These are phyloP conservation scores for Patella pellucida DNA, from an alignment of 2,888 invertebrate genomes.

Conservation along the genomic window DNA sequence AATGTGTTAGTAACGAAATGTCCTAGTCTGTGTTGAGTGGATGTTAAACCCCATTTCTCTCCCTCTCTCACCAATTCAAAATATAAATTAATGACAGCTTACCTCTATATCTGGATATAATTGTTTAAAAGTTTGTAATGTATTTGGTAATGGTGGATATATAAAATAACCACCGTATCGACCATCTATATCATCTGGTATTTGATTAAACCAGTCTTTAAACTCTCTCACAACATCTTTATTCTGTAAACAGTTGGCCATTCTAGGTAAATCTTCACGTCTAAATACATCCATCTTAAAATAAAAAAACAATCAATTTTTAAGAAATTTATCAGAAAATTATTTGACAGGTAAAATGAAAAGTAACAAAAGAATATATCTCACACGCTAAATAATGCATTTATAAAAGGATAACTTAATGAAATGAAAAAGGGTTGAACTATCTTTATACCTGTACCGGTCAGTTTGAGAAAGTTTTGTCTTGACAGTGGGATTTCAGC, in stretches of 20 bases:
- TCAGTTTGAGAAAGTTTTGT: too few relatives aligned
- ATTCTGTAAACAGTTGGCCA: too few relatives aligned
- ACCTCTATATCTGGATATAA: conserved; percentile 26
- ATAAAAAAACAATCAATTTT: neutral
- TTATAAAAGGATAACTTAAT: too few relatives aligned
- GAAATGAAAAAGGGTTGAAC: too few relatives aligned
- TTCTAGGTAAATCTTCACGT: neutral
- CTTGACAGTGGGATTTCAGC: too few relatives aligned
- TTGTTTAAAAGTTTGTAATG: conserved; percentile 22
- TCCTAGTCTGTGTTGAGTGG: too few relatives aligned
- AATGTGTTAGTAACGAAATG: too few relatives aligned
- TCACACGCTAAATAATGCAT: too few relatives aligned
- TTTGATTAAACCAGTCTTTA: neutral
- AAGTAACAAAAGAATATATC: too few relatives aligned
- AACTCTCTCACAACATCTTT: neutral
- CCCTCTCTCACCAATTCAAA: too few relatives aligned
- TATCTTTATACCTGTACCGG: too few relatives aligned
- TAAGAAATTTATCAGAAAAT: neutral
- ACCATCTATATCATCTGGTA: neutral
- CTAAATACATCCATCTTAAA: neutral
- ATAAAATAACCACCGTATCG: conserved; percentile 34
- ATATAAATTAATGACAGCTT: neutral
- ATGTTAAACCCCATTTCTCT: too few relatives aligned
- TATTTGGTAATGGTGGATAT: conserved; percentile 37
- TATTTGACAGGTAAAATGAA: neutral